Evolutionary conservation across 2,113 vertebrate genomes (phyloP).

Genomic region (Protobothrops mucrosquamatus): DNA sequence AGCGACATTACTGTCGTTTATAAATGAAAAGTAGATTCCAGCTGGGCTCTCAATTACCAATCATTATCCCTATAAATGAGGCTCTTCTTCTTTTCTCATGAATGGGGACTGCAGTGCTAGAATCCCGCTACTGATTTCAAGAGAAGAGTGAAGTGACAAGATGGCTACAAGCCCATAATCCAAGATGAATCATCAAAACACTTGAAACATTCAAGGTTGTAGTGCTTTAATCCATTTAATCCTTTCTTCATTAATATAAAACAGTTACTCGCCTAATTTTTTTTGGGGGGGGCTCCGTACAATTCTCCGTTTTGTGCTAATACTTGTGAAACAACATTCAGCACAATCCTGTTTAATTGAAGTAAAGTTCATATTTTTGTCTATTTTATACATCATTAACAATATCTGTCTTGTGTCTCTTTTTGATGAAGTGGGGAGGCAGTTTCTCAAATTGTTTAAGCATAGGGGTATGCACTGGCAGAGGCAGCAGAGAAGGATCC

Average conservation of each 20-base stretch:
- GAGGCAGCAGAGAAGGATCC: too few relatives aligned
- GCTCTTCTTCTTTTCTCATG: constrained; percentile 4
- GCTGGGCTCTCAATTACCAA: background rate
- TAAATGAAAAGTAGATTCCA: background rate
- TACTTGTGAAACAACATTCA: too few relatives aligned
- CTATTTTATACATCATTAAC: too few relatives aligned
- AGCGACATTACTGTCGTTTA: background rate
- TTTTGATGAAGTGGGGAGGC: too few relatives aligned
- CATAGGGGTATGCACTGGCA: too few relatives aligned
- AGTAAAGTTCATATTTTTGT: too few relatives aligned
- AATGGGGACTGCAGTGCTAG: background rate
- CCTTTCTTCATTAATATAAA: background rate
- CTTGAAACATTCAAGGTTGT: constrained; percentile 22
- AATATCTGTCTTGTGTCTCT: too few relatives aligned
- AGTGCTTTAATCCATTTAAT: constrained; percentile 25
- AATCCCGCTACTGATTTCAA: constrained; percentile 5
- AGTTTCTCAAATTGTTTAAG: too few relatives aligned
- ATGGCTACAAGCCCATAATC: constrained; percentile 1
- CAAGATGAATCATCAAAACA: background rate
- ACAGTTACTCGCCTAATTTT: background rate
- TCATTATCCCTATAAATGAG: background rate
- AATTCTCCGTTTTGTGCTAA: too few relatives aligned
- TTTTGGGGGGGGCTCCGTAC: too few relatives aligned
- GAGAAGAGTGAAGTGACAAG: background rate
- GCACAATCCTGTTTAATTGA: too few relatives aligned